Base-by-base conservation (phyloP, 2,888 invertebrate genomes). In the Iphiclides podalirius region DNA sequence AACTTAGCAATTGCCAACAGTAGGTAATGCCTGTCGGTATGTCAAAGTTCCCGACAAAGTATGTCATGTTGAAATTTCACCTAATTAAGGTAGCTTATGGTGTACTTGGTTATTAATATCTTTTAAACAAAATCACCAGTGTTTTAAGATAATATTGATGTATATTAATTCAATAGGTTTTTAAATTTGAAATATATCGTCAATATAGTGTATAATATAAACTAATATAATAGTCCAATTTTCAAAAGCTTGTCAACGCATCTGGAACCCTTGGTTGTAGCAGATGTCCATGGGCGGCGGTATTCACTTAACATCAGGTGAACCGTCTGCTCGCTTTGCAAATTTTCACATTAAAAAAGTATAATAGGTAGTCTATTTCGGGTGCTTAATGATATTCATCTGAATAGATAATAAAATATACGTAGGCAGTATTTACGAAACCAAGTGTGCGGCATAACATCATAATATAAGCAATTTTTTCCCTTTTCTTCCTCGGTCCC, bases 401-500 rank as follows among this genome's bases (percentile, higher is more conserved):
- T 11, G 1, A 33, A 20, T n/a, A 13, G 4, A 17, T 20, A 34
- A 35, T 34, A 20, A 34, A 3, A 16, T 23, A 40, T 40, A 12
- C 15, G 4, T 11, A 35, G 26, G 34, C 28, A 35, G 44, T 40
- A 50, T 35, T 40, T 23, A 26, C 13, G 39, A n/a, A 13, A 44
- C 36, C 17, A 44, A 13, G 34, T 33, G 38, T 48, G 37, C 33
- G 36, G 8, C 16, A 14, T 28, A 47, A 47, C 20, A 28, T 51
- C 41, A 39, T 43, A 50, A 47, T 56, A 52, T 45, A 53, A 54
- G 56, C 63, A 59, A 62, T 63, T 61, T 40, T 43, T 58, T 58
- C n/a, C 53, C 56, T 54, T 59, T 59, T 60, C 55, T 57, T 67
- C 64, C 58, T 55, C 58, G 57, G 61, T 57, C 61, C 56, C 60